Percentiles rank a stretch among this genome's conserved stretches.
Evolutionary conservation across 1,140 invertebrate genomes (phyloP).

Genomic region (Hetaerina americana): DNA sequence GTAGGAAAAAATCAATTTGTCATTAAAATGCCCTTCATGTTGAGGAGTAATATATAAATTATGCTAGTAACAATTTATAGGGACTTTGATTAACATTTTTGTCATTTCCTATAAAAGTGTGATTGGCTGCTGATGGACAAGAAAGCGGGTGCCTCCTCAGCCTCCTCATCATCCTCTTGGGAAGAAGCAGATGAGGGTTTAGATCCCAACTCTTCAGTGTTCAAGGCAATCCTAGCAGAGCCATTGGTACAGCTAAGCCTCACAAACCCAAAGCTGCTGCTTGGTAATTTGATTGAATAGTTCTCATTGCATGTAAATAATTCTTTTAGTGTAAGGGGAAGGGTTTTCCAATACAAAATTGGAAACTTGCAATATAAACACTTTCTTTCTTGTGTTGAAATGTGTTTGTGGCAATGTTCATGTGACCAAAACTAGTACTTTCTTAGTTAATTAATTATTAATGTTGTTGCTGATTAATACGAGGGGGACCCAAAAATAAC

Average conservation of each 20-base stretch:
- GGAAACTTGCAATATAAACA: too few species aligned
- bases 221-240: conserved; percentile 48
- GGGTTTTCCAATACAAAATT: background rate
- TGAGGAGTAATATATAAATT: background rate
- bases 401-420: too few species aligned
- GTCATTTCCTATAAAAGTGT: conserved; percentile 30
- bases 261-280: conserved; percentile 45
- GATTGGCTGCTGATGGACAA: conserved; percentile 44
- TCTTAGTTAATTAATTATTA: too few species aligned
- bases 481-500: too few species aligned
- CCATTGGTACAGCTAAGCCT: conserved; percentile 48
- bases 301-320: background rate
- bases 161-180: conserved; percentile 19
- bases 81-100: conserved; percentile 10
- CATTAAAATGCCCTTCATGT: too few species aligned
- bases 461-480: too few species aligned
- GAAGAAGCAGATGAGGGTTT: conserved; percentile 42
- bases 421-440: too few species aligned
- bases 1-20: too few species aligned
- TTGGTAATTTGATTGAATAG: conserved; percentile 24
- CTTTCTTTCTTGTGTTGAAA: too few species aligned
- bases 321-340: background rate
- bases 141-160: conserved; percentile 15
- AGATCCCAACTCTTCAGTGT: conserved; percentile 41
- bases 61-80: background rate